A percentile compares a stretch with the other conserved stretches of the same genome.
phyloP scores from a whole-genome alignment of 2,888 invertebrate genomes.

The Axea sp. region DNA sequence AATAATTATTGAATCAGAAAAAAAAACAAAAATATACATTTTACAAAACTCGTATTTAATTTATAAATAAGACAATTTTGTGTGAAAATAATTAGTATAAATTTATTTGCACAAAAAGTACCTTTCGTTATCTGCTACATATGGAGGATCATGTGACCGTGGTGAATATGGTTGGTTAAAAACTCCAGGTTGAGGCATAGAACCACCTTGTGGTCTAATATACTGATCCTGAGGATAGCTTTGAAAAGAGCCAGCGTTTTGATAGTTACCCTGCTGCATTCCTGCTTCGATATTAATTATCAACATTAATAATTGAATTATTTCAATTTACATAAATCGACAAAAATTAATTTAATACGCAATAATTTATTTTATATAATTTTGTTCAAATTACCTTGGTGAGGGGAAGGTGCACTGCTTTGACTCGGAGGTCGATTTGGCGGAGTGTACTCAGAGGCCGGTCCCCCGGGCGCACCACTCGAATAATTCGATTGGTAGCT shows the following conservation, averaged over 20 bases:
- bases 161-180: slow-evolving; percentile 80
- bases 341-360: too few relatives aligned
- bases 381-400: slow-evolving; percentile 84
- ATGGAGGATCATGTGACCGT: slow-evolving; percentile 79
- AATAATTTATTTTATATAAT: too few relatives aligned
- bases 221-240: slow-evolving; percentile 80
- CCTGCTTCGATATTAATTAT: too few relatives aligned
- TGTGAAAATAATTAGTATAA: too few relatives aligned
- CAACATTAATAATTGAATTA: too few relatives aligned
- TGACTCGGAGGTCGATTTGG: slow-evolving; percentile 86
- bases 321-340: background rate
- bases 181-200: slow-evolving; percentile 77
- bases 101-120: too few relatives aligned
- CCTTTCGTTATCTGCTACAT: slow-evolving; percentile 78
- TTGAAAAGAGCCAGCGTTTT: slow-evolving; percentile 79
- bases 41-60: too few relatives aligned
- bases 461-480: slow-evolving; percentile 81
- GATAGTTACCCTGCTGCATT: slow-evolving; percentile 78
- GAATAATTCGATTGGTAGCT: slow-evolving; percentile 85
- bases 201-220: slow-evolving; percentile 76
- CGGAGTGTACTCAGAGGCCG: slow-evolving; percentile 84
- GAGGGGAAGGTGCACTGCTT: slow-evolving; percentile 83
- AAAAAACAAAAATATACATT: too few relatives aligned
- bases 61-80: too few relatives aligned
- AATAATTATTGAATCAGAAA: slow-evolving; percentile 1